These are phyloP conservation scores for Eclectus roratus DNA, from an alignment of 2,113 vertebrate species.

Conservation along the genomic window DNA sequence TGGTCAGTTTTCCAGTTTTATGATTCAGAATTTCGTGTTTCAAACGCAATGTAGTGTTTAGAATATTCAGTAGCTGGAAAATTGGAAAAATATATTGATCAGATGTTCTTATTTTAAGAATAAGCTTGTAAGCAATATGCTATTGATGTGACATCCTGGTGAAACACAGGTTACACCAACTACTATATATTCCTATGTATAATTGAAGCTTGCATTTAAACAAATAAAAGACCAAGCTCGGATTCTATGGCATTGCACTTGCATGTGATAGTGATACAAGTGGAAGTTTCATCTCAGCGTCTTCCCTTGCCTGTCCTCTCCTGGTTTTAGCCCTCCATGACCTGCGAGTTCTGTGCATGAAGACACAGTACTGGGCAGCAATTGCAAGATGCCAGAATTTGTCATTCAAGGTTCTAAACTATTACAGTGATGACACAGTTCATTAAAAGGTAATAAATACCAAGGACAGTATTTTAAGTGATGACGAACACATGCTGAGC, in stretches of 20 bases:
- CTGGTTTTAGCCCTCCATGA: neutral
- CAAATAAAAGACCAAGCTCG: neutral
- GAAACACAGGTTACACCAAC: neutral
- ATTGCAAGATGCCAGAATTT: neutral
- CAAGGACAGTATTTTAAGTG: neutral
- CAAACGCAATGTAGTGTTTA: neutral
- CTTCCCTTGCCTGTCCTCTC: neutral
- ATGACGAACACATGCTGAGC: neutral
- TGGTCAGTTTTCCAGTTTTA: neutral
- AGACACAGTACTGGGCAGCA: neutral
- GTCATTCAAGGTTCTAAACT: neutral
- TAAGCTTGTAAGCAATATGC: neutral
- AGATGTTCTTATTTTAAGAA: neutral
- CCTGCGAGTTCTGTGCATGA: fast-evolving
- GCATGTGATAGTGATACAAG: neutral
- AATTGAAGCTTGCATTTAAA: neutral
- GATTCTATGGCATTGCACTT: neutral
- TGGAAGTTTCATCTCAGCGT: neutral
- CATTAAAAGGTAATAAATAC: neutral
- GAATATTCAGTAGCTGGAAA: neutral
- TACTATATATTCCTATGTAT: neutral
- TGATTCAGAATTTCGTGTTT: neutral
- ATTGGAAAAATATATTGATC: neutral
- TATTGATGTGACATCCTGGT: neutral
- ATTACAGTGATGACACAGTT: neutral